A percentile compares a stretch with the other conserved stretches of the same genome.
Conservation (phyloP, 2,797 vertebrate genomes). For the Lagorchestes hirsutus region DNA sequence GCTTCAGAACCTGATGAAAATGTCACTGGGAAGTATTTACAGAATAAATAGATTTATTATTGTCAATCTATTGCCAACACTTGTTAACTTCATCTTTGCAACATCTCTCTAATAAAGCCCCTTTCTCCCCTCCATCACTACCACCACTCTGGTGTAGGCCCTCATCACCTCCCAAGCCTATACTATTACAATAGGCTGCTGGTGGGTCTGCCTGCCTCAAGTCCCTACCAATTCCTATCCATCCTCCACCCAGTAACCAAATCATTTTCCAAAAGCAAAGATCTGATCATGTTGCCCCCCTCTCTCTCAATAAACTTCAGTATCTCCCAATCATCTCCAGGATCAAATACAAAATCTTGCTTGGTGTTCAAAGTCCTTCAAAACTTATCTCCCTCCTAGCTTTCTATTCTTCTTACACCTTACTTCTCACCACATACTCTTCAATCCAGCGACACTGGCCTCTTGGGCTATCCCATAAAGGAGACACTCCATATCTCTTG, state of each 20-base stretch:
- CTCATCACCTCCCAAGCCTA: neutral
- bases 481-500: neutral
- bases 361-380: neutral
- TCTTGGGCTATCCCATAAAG: neutral
- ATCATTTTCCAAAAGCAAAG: no score
- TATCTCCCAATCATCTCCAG: neutral
- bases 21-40: no score
- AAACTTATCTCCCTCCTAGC: slow-evolving; percentile 7
- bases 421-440: neutral
- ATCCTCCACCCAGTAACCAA: neutral
- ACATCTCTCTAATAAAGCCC: neutral
- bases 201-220: neutral
- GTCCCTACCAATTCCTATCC: slow-evolving; percentile 20
- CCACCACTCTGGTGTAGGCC: neutral
- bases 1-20: no score
- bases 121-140: slow-evolving; percentile 15
- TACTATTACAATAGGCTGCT: slow-evolving; percentile 7
- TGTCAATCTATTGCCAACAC: no score
- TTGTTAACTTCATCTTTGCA: no score
- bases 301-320: slow-evolving; percentile 40
- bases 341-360: slow-evolving; percentile 3
- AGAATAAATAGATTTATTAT: no score
- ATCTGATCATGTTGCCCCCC: slow-evolving; percentile 10
- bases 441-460: neutral
- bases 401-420: slow-evolving; percentile 16